phyloP scores from a whole-genome alignment of 2,113 vertebrate genomes.

The Crotalus horridus region DNA sequence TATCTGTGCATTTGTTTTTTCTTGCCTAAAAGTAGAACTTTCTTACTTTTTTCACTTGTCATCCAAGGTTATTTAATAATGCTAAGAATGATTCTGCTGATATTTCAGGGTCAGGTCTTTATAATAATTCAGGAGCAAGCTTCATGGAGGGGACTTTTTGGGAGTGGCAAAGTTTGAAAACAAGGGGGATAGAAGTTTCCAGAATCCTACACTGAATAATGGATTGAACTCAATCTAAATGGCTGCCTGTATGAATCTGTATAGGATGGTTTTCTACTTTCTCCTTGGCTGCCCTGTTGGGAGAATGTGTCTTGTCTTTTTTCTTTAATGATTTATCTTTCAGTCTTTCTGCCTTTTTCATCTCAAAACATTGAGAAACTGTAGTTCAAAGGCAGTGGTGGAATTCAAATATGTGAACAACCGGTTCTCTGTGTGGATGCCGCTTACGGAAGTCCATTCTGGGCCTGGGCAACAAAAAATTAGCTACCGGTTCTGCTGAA shows the following conservation, averaged over 20 bases:
- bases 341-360: not conserved
- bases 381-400: no score
- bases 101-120: not conserved
- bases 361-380: not conserved
- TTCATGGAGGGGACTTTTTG: not conserved
- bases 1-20: no score
- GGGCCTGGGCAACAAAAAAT: no score
- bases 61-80: not conserved
- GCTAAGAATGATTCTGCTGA: not conserved
- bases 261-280: not conserved
- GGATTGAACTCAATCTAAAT: not conserved
- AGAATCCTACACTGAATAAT: not conserved
- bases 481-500: no score
- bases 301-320: not conserved
- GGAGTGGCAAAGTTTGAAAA: not conserved
- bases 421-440: no score
- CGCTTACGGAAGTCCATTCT: no score
- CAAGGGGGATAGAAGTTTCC: not conserved
- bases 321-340: not conserved
- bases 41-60: not conserved
- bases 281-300: not conserved
- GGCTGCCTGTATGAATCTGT: not conserved
- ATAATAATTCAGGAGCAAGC: not conserved
- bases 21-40: no score
- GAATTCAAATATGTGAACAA: no score